Evolutionary conservation across 1,140 invertebrate species (phyloP), one percentile per base, ranked within the genome.

Genomic region (Drosophila lowei): DNA sequence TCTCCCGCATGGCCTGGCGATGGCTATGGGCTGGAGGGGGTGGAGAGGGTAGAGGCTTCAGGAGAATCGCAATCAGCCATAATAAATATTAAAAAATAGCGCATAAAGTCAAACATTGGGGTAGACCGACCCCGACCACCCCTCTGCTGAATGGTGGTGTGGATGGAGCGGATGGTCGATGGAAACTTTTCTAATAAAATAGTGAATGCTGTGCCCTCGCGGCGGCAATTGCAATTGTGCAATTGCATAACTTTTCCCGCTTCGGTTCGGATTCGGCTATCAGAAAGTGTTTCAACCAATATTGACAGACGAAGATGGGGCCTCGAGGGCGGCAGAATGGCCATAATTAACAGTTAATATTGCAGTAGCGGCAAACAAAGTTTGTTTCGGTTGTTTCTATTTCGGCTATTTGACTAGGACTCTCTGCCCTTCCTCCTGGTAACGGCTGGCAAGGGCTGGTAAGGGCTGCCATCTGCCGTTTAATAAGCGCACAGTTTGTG

Each of bases 71-170:
- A 86, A 86, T 86, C 81, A 86, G 83, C 72, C 81, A 78, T 86
- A 86, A 86, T 86, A 86, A 86, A 86, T 86, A 86, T 88, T 86
- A 86, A 86, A 86, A 73, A 88, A 86, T 86, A 86, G 81, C 81
- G 77, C 73, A 86, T 74, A 86, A 86, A 86, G 61, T 86, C 81
- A 86, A 86, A 86, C 77, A 88, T 86, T 81, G 65, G 77, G 38
- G 44, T 6, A 28, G 42, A n/a, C 18, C 3, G 47, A 2, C 28
- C 28, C 28, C 18, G 18, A 18, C 18, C 18, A 18, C 18, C 18
- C 0, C 18, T 18, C 18, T 11, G 34, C 6, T 25, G 44, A 30
- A 28, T 9, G 9, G 18, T 9, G 23, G 34, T 18, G 11, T 8
- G 49, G 11, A 11, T 11, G 25, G 44, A 9, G 16, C 11, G 65